Evolutionary conservation across 2,888 invertebrate genomes (phyloP).

Genomic region (Ophion slaviceki): DNA sequence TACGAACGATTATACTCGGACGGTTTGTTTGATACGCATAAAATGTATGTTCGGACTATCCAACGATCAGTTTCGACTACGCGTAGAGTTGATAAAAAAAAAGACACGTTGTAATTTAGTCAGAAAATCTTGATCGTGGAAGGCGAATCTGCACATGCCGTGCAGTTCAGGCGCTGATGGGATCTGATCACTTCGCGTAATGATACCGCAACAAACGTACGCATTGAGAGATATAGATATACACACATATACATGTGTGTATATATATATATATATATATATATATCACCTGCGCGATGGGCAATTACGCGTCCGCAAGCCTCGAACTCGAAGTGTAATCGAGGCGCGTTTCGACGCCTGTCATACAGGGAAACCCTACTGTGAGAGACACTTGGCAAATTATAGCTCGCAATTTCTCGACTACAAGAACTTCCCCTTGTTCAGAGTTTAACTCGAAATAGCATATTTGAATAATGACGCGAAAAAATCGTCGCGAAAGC

Average conservation of each 20-base stretch:
- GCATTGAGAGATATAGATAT: too few species aligned
- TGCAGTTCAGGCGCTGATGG: conserved; percentile 28
- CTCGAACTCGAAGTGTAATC: conserved; percentile 39
- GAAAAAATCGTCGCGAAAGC: too few species aligned
- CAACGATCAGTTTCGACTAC: neutral
- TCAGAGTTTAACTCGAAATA: conserved; percentile 8
- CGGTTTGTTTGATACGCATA: neutral
- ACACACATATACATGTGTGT: neutral
- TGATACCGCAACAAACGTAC: conserved; percentile 10
- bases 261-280: neutral
- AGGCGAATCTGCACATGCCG: neutral
- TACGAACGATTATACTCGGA: too few species aligned
- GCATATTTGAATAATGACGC: too few species aligned
- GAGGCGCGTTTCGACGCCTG: conserved; percentile 35
- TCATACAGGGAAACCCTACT: conserved; percentile 25
- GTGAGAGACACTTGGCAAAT: conserved; percentile 41
- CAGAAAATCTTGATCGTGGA: conserved; percentile 42
- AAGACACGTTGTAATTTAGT: conserved; percentile 44
- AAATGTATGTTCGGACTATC: neutral
- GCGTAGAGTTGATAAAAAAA: neutral
- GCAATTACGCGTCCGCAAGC: conserved; percentile 37
- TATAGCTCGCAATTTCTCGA: conserved; percentile 44
- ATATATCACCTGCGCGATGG: neutral
- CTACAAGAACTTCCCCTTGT: conserved; percentile 49
- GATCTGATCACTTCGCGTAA: conserved; percentile 31